A percentile compares a stretch with the other conserved stretches of the same genome.
phyloP scores from a whole-genome alignment of 2,113 vertebrate genomes.

The Struthio camelus region DNA sequence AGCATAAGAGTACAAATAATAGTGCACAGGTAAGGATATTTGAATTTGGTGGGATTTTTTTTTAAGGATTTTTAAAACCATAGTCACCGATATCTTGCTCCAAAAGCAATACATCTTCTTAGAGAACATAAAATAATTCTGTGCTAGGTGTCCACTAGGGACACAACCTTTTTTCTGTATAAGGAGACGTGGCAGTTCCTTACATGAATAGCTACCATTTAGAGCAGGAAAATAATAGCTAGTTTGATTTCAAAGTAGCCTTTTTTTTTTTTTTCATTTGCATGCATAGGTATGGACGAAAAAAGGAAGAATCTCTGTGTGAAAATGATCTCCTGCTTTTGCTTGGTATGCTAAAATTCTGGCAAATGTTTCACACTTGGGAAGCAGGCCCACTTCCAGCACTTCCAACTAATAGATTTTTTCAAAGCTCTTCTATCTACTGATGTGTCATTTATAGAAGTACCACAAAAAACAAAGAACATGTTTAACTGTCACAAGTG shows the following conservation, averaged over 20 bases:
- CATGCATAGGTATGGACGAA: neutral
- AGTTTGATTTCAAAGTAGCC: neutral
- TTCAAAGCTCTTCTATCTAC: neutral
- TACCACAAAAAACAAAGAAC: neutral
- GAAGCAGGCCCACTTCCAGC: neutral
- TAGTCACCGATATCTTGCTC: neutral
- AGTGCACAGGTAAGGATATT: neutral
- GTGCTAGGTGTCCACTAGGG: neutral
- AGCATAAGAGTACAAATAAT: neutral
- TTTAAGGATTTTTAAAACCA: neutral
- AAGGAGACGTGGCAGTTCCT: neutral
- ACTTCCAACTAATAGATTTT: rapidly evolving
- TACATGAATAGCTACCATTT: neutral
- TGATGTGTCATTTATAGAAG: neutral
- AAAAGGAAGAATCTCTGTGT: neutral
- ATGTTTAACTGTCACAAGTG: neutral
- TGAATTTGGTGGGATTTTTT: neutral
- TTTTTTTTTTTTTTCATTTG: neutral
- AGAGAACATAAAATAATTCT: neutral
- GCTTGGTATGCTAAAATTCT: neutral
- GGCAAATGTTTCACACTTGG: neutral
- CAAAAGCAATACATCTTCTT: neutral
- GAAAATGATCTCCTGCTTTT: neutral
- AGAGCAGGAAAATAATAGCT: neutral
- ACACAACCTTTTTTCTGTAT: neutral